A percentile compares a stretch with the other conserved stretches of the same genome.
Evolutionary conservation across 2,797 vertebrate species (phyloP).

Genomic region (Meda fulgida): DNA sequence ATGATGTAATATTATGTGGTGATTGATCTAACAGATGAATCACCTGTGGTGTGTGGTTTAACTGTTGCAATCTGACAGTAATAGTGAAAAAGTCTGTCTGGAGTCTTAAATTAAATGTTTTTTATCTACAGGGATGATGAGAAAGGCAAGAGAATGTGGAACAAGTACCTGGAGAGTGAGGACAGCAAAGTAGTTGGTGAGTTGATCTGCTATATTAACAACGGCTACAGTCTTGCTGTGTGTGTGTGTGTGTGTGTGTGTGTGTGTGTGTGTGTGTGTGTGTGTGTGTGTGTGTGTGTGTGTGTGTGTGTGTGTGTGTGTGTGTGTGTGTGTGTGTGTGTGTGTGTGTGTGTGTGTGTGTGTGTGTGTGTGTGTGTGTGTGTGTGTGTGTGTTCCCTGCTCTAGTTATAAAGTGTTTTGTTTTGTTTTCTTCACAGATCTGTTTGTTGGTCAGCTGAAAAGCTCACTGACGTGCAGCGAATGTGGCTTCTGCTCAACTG

Average conservation of each 20-base stretch:
- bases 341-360: neutral
- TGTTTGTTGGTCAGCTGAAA: slow-evolving; percentile 95
- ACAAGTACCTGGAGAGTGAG: slow-evolving; percentile 89
- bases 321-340: neutral
- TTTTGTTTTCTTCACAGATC: slow-evolving; percentile 75
- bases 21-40: slow-evolving; percentile 8
- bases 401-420: slow-evolving; percentile 7
- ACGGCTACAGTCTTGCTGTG: neutral
- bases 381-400: neutral
- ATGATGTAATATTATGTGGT: neutral
- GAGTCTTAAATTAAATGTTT: slow-evolving; percentile 10
- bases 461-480: slow-evolving; percentile 91
- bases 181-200: slow-evolving; percentile 95
- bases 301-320: too few species aligned
- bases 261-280: neutral
- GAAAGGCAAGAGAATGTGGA: slow-evolving; percentile 93
- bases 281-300: too few species aligned
- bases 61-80: neutral
- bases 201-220: slow-evolving; percentile 56
- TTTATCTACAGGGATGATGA: slow-evolving; percentile 84
- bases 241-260: neutral
- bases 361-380: neutral
- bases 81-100: slow-evolving; percentile 14
- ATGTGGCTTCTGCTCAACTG: slow-evolving; percentile 92
- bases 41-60: neutral